Evolutionary conservation across 2,888 invertebrate species (phyloP).

Genomic region (Athripsodes cinereus): DNA sequence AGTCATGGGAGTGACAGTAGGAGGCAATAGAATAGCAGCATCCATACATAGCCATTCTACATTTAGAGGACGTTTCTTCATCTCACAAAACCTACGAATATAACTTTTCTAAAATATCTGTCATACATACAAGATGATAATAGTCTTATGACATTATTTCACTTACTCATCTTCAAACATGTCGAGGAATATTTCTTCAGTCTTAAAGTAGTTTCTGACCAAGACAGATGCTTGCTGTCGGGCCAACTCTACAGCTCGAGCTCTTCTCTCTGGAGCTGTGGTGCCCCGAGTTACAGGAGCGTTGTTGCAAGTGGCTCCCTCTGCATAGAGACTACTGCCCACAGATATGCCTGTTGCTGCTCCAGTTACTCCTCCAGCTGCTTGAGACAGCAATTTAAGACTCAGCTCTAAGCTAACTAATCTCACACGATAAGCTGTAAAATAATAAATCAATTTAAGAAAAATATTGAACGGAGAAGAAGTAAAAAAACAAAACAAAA

Average conservation of each 20-base stretch:
- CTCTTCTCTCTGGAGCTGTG: slow-evolving; percentile 53
- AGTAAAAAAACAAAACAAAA: background rate
- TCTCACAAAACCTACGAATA: slow-evolving; percentile 68
- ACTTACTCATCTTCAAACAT: slow-evolving; percentile 94
- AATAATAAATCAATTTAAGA: too few relatives aligned
- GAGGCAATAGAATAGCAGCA: slow-evolving; percentile 88
- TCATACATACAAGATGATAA: too few relatives aligned
- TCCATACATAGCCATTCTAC: slow-evolving; percentile 97
- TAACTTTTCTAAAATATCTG: too few relatives aligned
- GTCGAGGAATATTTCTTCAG: slow-evolving; percentile 96
- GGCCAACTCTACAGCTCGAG: slow-evolving; percentile 60
- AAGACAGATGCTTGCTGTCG: slow-evolving; percentile 77
- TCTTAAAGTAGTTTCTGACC: slow-evolving; percentile 89
- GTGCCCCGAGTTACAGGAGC: slow-evolving; percentile 25
- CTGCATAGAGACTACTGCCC: slow-evolving; percentile 48
- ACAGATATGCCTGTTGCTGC: background rate
- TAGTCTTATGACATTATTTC: background rate
- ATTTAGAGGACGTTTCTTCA: slow-evolving; percentile 78
- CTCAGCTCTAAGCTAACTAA: slow-evolving; percentile 88
- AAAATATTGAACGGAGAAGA: too few relatives aligned
- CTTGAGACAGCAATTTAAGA: slow-evolving; percentile 68
- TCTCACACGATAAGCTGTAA: slow-evolving; percentile 75
- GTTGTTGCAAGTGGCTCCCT: slow-evolving; percentile 29
- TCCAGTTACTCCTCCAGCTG: slow-evolving; percentile 43
- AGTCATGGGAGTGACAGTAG: slow-evolving; percentile 92